Conservation (phyloP, 2,113 vertebrate genomes). For the Hippopotamus amphibius region DNA sequence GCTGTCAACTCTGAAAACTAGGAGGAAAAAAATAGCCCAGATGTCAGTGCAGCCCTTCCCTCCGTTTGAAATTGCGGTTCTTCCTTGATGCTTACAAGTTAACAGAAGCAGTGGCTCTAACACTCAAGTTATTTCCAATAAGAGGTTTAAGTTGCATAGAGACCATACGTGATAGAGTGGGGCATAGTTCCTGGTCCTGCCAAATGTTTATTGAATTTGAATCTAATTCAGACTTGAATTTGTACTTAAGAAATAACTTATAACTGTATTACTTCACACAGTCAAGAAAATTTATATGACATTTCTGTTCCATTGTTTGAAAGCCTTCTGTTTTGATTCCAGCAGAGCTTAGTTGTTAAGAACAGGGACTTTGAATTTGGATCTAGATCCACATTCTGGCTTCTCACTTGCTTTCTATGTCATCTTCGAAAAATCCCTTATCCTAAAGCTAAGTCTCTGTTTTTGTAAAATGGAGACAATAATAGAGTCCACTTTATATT, state of each 20-base stretch:
- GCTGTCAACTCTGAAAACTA: background rate
- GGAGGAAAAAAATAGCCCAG: background rate
- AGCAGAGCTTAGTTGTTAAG: background rate
- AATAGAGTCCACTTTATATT: background rate
- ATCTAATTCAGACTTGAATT: slow-evolving; percentile 45
- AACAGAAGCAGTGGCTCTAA: background rate
- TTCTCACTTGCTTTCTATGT: background rate
- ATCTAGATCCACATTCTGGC: background rate
- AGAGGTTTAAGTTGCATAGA: background rate
- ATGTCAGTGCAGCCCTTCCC: background rate
- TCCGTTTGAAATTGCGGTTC: background rate
- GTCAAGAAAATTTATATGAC: background rate
- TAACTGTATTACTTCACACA: background rate
- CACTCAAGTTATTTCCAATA: slow-evolving; percentile 2
- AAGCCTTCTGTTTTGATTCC: background rate
- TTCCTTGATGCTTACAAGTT: background rate
- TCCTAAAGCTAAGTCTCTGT: background rate
- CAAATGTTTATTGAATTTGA: background rate
- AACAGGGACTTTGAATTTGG: background rate
- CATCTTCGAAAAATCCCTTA: background rate
- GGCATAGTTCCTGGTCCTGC: background rate
- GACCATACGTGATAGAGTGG: background rate
- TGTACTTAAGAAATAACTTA: slow-evolving; percentile 3
- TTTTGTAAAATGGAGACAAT: slow-evolving; percentile 6
- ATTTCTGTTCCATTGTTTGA: background rate